Conservation (phyloP, 2,888 invertebrate species). For the Hesperia comma region DNA sequence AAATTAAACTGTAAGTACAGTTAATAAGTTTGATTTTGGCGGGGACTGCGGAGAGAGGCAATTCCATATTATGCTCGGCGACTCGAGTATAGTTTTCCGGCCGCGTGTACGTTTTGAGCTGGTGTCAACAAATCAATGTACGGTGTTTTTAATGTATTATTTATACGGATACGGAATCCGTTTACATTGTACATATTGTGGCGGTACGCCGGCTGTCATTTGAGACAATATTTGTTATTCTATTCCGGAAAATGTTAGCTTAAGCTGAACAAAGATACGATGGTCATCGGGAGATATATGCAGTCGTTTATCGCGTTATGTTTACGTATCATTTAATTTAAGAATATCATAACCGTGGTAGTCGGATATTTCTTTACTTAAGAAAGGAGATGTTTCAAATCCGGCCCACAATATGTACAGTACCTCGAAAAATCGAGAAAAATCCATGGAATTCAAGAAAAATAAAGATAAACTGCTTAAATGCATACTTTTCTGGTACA, state of each 20-base stretch:
- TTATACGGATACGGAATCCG: conserved; percentile 18
- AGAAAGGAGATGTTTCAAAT: no score
- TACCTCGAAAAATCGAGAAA: no score
- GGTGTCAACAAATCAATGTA: conserved; percentile 22
- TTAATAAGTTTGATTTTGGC: no score
- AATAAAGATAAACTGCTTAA: no score
- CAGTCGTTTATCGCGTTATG: background rate
- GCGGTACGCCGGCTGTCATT: conserved; percentile 8
- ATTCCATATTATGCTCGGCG: no score
- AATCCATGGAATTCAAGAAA: no score
- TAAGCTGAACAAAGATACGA: conserved; percentile 11
- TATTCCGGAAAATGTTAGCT: conserved; percentile 18
- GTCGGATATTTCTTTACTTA: no score
- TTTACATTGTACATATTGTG: conserved; percentile 21
- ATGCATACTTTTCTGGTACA: no score
- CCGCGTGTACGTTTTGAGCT: conserved; percentile 4
- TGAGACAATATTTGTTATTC: conserved; percentile 21
- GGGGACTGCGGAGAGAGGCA: no score
- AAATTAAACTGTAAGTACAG: no score
- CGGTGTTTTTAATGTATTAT: conserved; percentile 21
- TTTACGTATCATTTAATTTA: background rate
- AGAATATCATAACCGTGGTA: no score
- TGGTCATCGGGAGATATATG: background rate
- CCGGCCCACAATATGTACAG: no score
- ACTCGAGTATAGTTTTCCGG: conserved; percentile 22